These are phyloP conservation scores for Apamea anceps DNA, from an alignment of 2,888 invertebrate species.

Conservation along the genomic window DNA sequence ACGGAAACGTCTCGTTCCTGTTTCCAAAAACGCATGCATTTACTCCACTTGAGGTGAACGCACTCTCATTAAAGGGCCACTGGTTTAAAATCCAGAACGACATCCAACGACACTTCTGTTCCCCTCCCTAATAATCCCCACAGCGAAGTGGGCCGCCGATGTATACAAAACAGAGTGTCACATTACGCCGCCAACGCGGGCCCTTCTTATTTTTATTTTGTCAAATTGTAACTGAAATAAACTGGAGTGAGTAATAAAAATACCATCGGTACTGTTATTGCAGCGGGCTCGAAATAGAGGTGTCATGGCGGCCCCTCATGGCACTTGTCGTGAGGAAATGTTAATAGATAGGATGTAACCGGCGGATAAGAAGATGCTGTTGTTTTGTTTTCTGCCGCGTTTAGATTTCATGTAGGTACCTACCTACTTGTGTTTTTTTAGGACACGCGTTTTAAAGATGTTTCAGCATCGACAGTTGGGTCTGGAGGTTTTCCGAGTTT, in stretches of 20 bases:
- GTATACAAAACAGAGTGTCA: constrained; percentile 76
- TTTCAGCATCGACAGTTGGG: no score
- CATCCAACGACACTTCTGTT: constrained; percentile 71
- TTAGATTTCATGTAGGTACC: constrained; percentile 40
- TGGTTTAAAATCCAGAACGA: constrained; percentile 76
- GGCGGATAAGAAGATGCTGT: constrained; percentile 63
- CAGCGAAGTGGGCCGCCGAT: constrained; percentile 63
- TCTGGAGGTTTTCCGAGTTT: background rate
- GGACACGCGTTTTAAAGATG: constrained; percentile 14
- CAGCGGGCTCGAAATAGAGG: constrained; percentile 83
- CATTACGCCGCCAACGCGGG: constrained; percentile 75
- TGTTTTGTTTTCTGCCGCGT: constrained; percentile 54
- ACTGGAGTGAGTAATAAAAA: constrained; percentile 89
- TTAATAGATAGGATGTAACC: constrained; percentile 69
- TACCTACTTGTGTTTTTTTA: constrained; percentile 30
- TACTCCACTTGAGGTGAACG: constrained; percentile 84
- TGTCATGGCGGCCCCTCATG: constrained; percentile 76
- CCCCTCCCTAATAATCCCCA: background rate
- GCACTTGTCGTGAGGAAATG: constrained; percentile 70
- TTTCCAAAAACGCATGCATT: constrained; percentile 85
- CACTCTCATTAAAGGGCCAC: constrained; percentile 88
- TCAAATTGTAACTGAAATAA: constrained; percentile 90
- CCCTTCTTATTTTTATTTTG: constrained; percentile 89
- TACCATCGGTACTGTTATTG: constrained; percentile 89
- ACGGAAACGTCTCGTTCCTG: constrained; percentile 84